A percentile compares a stretch with the other conserved stretches of the same genome.
phyloP scores from a whole-genome alignment of 2,113 vertebrate genomes.

The Vulpes lagopus region DNA sequence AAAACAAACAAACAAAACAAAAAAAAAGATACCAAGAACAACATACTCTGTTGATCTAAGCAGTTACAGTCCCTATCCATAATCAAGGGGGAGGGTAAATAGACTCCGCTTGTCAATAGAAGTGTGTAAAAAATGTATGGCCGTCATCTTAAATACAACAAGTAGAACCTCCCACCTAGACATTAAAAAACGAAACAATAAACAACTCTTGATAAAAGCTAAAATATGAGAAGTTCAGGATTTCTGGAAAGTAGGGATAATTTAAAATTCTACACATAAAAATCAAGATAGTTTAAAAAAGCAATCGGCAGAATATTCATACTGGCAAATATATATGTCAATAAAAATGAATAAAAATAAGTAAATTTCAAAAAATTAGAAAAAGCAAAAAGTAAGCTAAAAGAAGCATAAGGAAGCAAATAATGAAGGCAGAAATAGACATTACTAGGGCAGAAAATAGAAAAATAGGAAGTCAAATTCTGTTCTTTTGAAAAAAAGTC shows the following conservation, averaged over 20 bases:
- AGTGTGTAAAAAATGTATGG: not conserved
- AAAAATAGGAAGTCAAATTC: not conserved
- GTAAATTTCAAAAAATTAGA: not conserved
- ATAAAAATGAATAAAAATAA: not conserved
- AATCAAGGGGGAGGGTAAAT: not conserved
- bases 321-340: not conserved
- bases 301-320: not conserved
- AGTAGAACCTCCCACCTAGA: not conserved
- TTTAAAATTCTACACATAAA: not conserved
- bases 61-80: not conserved
- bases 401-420: not conserved
- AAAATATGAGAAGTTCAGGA: constrained; percentile 3
- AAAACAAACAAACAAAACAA: too few species aligned
- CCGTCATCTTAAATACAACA: not conserved
- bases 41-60: not conserved
- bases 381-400: not conserved
- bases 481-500: not conserved
- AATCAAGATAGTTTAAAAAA: not conserved
- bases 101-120: not conserved
- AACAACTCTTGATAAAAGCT: not conserved
- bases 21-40: not conserved
- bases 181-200: not conserved
- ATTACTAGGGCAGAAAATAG: not conserved
- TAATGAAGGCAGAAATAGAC: not conserved
- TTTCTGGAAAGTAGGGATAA: not conserved